Base-by-base conservation (phyloP, 2,113 vertebrate species). In the Ochotona princeps region DNA sequence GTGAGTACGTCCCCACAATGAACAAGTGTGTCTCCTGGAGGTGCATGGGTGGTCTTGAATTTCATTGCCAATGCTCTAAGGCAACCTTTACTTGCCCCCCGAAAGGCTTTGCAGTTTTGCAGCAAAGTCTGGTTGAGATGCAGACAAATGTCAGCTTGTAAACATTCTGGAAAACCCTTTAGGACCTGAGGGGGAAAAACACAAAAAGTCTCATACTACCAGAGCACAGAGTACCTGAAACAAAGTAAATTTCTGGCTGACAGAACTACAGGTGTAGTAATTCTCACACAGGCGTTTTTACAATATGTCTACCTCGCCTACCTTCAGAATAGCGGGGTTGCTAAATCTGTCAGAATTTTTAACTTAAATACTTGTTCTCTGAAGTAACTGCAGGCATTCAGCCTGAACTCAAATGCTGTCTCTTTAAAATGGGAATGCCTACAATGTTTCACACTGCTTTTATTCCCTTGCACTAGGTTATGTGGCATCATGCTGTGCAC, bases 111-210 rank as follows among this genome's bases (percentile, higher is more conserved):
- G 97, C 99, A 99, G 97, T 98, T 98, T 95, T 99, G 98, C 92
- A 99, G 98, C 89, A 99, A 98, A 83, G 97, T 99, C 88, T 97
- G 98, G 97, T 99, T 99, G 95, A 99, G 99, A 93, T 99, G 99
- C 78, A 99, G 99, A 95, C 99, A 99, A 96, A 99, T 99, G 95
- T 99, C 99, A 93, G 99, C 99, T 98, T 99, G 99, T 95, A 99
- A 98, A 97, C 99, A 99, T 98, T 99, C 99, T 91, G 99, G 99
- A 97, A 99, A 99, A 51, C 99, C 99, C 98, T 99, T 99, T 96
- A 99, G 97, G 92, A 99, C 99, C 99, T 99, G 97, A 84, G 97
- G 89, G 49, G 96, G 72, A 89, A 90, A 97, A 97, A 93, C 80
- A 91, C 38, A 95, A 76, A 98, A 15, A 73, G 89, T 98, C 97